Evolutionary conservation across 2,888 invertebrate genomes (phyloP).

Genomic region (Ischnura elegans): DNA sequence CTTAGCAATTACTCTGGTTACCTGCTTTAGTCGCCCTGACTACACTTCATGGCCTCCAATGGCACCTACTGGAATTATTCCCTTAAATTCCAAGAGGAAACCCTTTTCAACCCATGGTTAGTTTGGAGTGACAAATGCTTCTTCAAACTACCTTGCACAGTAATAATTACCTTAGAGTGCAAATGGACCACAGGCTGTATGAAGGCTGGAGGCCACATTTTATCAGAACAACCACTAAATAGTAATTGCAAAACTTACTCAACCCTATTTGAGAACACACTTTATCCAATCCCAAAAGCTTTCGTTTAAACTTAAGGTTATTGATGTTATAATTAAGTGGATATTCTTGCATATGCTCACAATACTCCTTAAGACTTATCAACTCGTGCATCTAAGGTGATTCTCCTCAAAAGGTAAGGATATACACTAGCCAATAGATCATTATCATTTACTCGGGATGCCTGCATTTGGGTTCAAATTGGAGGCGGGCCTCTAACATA

Average conservation of each 20-base stretch:
- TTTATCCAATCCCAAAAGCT: conserved; percentile 4
- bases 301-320: conserved; percentile 35
- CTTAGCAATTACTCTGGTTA: conserved; percentile 25
- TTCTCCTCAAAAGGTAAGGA: conserved; percentile 4
- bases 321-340: conserved; percentile 33
- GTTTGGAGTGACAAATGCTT: not conserved
- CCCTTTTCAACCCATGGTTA: not conserved
- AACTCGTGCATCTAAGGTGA: conserved; percentile 41
- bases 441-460: not conserved
- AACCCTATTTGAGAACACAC: not conserved
- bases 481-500: conserved; percentile 92
- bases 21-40: conserved; percentile 54
- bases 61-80: not conserved
- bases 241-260: not conserved
- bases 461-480: conserved; percentile 79
- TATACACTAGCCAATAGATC: not conserved
- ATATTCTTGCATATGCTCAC: conserved; percentile 33
- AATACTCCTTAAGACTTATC: not conserved
- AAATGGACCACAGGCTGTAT: not conserved
- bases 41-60: conserved; percentile 19
- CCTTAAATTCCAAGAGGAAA: not conserved
- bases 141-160: conserved; percentile 50
- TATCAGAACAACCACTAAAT: conserved; percentile 19
- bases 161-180: conserved; percentile 2
- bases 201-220: conserved; percentile 10